Base-by-base conservation (phyloP, 37 sponge, comb jelly and placozoan species). In the Diacarnus erythraeanus region DNA sequence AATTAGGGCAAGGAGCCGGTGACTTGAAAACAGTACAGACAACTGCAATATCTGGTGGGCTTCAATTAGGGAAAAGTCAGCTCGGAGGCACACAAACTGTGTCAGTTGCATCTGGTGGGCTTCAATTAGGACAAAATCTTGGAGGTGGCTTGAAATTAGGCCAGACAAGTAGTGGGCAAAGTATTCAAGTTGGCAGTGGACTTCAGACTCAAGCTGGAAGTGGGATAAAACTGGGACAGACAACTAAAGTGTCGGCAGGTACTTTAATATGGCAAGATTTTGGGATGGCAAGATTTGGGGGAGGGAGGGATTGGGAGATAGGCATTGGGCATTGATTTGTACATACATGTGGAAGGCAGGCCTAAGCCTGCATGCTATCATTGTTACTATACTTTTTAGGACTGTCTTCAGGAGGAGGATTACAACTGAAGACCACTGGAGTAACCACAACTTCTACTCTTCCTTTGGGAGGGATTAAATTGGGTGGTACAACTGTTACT, bases 1-100 rank as follows among this genome's bases (percentile, higher is more conserved):
- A 65, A 65, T 65, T 65, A 30, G 66, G 66, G 2, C 30, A 65
- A 65, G 60, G 60, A n/a, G n/a, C n/a, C n/a, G n/a, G n/a, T n/a
- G n/a, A n/a, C n/a, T n/a, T n/a, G n/a, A n/a, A n/a, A n/a, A n/a
- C n/a, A n/a, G n/a, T n/a, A n/a, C n/a, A n/a, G 51, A 6, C 6
- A 47, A 12, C 51, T 47, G 12, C 51, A 47, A 47, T 47, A 47
- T 6, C 51, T 47, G 51, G 51, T 12, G 51, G 51, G 51, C 51
- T 12, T 12, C 51, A 47, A 47, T 12, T 47, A 12, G 51, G 51
- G 12, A 6, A 47, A 6, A 47, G 51, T 47, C 51, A n/a, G n/a
- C n/a, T n/a, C n/a, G n/a, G n/a, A n/a, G n/a, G n/a, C n/a, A n/a
- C n/a, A n/a, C n/a, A n/a, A n/a, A n/a, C n/a, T n/a, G n/a, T n/a